phyloP scores from a whole-genome alignment of 2,113 vertebrate genomes.

The Lophotis ruficrista region DNA sequence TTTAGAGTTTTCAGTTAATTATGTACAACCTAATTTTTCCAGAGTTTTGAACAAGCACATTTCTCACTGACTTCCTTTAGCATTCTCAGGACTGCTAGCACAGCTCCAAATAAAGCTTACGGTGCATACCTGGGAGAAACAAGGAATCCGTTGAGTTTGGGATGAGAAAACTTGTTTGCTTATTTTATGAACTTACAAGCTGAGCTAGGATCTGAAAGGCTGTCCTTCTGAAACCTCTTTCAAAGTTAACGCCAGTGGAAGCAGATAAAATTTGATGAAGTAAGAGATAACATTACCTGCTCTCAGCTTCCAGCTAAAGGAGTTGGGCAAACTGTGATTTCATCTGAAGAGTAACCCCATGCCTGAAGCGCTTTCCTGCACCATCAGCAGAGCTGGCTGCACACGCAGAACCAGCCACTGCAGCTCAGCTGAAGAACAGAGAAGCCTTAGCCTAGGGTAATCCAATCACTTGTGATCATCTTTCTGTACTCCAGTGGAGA shows the following conservation, averaged over 20 bases:
- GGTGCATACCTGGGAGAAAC: neutral
- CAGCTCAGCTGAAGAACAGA: neutral
- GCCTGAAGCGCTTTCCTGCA: neutral
- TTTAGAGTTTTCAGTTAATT: conserved; percentile 25
- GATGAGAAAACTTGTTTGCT: neutral
- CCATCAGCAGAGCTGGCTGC: neutral
- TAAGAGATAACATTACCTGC: neutral
- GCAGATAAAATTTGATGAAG: conserved; percentile 7
- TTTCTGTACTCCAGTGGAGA: neutral
- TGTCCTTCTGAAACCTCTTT: neutral
- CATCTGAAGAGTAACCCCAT: neutral
- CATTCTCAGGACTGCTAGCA: neutral
- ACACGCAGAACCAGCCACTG: neutral
- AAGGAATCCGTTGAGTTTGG: neutral
- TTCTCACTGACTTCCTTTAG: neutral
- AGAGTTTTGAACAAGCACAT: neutral
- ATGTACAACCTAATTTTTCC: conserved; percentile 1
- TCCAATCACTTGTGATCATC: neutral
- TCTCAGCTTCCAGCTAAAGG: conserved; percentile 15
- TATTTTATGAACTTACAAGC: neutral
- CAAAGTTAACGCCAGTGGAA: neutral
- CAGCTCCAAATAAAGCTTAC: neutral
- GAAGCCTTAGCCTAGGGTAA: conserved; percentile 11
- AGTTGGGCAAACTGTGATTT: conserved; percentile 27
- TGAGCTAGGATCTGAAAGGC: neutral